Evolutionary conservation across 2,113 vertebrate species (phyloP), one percentile per base, ranked within the genome.

Genomic region (Tapirus terrestris): DNA sequence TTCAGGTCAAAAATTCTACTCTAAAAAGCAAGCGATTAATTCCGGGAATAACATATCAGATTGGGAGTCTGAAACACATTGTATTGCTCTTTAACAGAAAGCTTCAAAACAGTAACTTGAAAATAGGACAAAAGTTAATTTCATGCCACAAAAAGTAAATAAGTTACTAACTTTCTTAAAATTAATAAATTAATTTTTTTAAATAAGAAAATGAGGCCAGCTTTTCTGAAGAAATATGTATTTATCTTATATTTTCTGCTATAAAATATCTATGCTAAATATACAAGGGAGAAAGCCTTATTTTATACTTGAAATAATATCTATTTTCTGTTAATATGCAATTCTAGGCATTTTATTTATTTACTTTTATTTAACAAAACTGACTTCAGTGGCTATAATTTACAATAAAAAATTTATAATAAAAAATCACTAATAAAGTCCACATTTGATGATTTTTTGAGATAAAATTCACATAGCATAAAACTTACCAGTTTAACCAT

Each of bases 91-190:
- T 51, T 80, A 67, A 83, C 27, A 60, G 31, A 48, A 61, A 67
- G 20, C 23, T 43, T 51, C 29, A 61, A 82, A 75, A 88, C 20
- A 72, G 8, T 18, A 36, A 75, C n/a, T 51, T 87, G n/a, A 60
- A 94, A 88, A 25, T 25, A 91, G 33, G 23, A 23, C 5, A 82
- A 87, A 87, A 80, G 17, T 85, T 91, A 86, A 86, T 86, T 73
- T 80, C 63, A 67, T 36, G 39, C 11, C 36, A 84, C 3, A 39
- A 53, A 81, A 84, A 73, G n/a, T 61, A 70, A 88, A 45, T 13
- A 76, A 94, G 67, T 94, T 63, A 86, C 81, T 39, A 73, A 60
- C 81, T 82, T 81, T 81, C 56, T 79, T 53, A 43, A 67, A 82
- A 91, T 80, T 43, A 67, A 39, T 87, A 8, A 12, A 61, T 60